Conservation (phyloP, 2,888 invertebrate species). For the Thereva unica region DNA sequence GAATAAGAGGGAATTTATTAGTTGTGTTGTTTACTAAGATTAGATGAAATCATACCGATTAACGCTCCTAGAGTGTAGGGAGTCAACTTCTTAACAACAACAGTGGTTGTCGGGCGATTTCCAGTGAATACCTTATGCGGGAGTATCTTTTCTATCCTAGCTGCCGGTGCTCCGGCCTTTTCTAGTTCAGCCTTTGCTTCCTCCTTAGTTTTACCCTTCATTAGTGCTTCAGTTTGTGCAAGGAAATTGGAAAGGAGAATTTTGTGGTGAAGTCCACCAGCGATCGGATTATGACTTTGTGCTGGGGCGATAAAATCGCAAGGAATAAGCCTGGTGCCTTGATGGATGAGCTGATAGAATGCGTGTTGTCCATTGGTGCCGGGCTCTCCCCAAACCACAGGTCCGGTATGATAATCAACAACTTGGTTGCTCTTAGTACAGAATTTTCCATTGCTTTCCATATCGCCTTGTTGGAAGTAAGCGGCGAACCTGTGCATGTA, state of each 20-base stretch:
- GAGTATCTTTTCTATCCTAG: slow-evolving; percentile 76
- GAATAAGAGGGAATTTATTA: slow-evolving; percentile 23
- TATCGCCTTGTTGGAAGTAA: slow-evolving; percentile 99
- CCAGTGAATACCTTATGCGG: slow-evolving; percentile 98
- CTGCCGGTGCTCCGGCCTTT: slow-evolving; percentile 74
- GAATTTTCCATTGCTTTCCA: slow-evolving; percentile 99
- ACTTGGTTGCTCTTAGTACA: slow-evolving; percentile 72
- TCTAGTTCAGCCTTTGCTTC: slow-evolving; percentile 77
- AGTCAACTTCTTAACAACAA: slow-evolving; percentile 86
- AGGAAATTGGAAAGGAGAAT: slow-evolving; percentile 95
- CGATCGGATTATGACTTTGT: slow-evolving; percentile 85
- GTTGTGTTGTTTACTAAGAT: slow-evolving; percentile 36
- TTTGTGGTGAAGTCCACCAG: slow-evolving; percentile 84
- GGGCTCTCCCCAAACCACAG: slow-evolving; percentile 79
- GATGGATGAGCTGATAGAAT: slow-evolving; percentile 98
- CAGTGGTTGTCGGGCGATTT: slow-evolving; percentile 96
- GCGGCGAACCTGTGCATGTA: slow-evolving; percentile 98
- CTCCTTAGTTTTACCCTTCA: slow-evolving; percentile 70
- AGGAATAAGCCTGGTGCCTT: slow-evolving; percentile 80
- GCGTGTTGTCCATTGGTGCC: slow-evolving; percentile 99
- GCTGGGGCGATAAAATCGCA: slow-evolving; percentile 96
- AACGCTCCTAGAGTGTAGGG: slow-evolving; percentile 93
- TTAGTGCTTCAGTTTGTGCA: slow-evolving; percentile 97
- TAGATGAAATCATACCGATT: slow-evolving; percentile 69
- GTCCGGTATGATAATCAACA: slow-evolving; percentile 56